Evolutionary conservation across 2,113 vertebrate species (phyloP), one percentile per base, ranked within the genome.

Genomic region (Pleuronectes platessa): DNA sequence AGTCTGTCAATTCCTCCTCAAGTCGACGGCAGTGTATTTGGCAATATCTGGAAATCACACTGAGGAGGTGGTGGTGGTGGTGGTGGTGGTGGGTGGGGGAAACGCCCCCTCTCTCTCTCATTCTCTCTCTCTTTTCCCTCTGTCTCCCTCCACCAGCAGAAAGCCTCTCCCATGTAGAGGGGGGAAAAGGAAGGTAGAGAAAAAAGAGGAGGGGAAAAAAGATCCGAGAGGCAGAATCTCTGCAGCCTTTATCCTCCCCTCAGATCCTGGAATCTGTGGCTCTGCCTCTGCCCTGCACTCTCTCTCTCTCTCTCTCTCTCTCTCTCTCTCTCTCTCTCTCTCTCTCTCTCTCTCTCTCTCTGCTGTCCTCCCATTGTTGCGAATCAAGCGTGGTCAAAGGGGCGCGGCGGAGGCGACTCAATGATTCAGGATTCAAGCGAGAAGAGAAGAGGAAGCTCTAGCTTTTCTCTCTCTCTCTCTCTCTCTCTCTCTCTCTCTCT

Each of bases 381-480:
- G 90, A 92, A 84, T 84, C 88, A 85, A 88, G 85, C 93, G 91
- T 92, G 92, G 92, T 93, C 92, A 93, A 90, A 93, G 92, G 93
- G 93, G 92, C 89, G 90, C 86, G 91, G 90, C 87, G 85, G 88
- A 88, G 84, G 88, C 86, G 86, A 91, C 82, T 86, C 82, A 75
- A 81, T 78, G 83, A 84, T 73, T 80, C 75, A 76, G 81, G 82
- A 82, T 82, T 64, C 88, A 78, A 31, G 31, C 60, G 64, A 66
- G 59, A 88, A 63, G 59, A 88, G 79, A 62, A 71, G 84, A 54
- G 73, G 20, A 26, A 55, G 55, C 65, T 63, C 67, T 37, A 66
- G 61, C 59, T 66, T 42, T 75, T 13, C 42, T 37, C 40, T 42
- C 40, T 42, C 40, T 42, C 11, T 40, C 17, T 18, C 47, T 49